Base-by-base conservation (phyloP, 2,797 vertebrate species). In the Sebastes cheni region DNA sequence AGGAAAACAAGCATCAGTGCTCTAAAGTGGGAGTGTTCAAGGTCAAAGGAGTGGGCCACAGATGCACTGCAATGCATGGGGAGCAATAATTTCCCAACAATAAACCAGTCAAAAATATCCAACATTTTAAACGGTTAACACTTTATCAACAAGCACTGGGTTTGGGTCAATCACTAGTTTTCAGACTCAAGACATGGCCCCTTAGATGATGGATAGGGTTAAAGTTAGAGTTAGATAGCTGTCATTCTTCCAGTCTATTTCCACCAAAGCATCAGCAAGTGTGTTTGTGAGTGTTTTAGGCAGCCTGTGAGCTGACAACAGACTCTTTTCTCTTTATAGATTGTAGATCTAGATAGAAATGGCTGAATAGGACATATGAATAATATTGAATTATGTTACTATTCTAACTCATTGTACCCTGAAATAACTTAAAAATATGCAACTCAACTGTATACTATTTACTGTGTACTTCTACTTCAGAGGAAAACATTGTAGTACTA, bases 1-100 rank as follows among this genome's bases (percentile, higher is more conserved):
- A 77, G 67, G 27, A 66, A 79, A 69, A 76, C 62, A 80, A 83
- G 62, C 75, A 54, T 68, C 25, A 30, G 64, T 58, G 79, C 67
- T 73, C 14, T 77, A 11, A 56, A n/a, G 30, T 61, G 34, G 67
- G 39, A 78, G 50, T 54, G 42, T 66, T 75, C 39, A 58, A 67
- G 58, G 59, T 74, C 27, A 72, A 61, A 68, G 68, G 61, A 77
- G 68, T 16, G 9, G 46, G 66, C 60, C 65, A 67, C 42, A 68
- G 30, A 69, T 76, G 32, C 73, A 66, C 29, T 77, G 70, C 59
- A 73, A 73, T 75, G 67, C 75, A 78, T 16, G 56, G 52, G 73
- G 27, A 30, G 76, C 22, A 78, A 83, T 20, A 3, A 59, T 29
- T 42, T 60, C 20, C 23, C 3, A 30, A 23, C 52, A 77, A 36